A percentile compares a stretch with the other conserved stretches of the same genome.
phyloP scores from a whole-genome alignment of 2,888 invertebrate species.

The Cryptus armator region DNA sequence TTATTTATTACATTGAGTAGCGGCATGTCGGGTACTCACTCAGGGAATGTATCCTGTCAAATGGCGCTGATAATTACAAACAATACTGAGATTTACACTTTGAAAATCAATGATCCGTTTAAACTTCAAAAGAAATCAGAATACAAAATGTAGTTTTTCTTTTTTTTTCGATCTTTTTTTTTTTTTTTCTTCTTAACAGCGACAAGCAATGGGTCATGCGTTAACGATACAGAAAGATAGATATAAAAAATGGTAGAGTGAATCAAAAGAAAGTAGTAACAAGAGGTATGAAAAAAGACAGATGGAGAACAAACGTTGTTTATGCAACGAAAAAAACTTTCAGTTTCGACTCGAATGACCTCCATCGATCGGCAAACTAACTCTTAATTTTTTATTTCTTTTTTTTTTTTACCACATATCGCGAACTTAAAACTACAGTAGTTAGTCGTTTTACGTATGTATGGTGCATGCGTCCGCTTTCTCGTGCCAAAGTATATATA shows the following conservation, averaged over 20 bases:
- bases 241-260: constrained; percentile 2
- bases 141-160: constrained; percentile 71
- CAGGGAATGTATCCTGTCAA: constrained; percentile 85
- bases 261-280: constrained; percentile 30
- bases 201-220: constrained; percentile 81
- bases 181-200: constrained; percentile 69
- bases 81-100: constrained; percentile 85
- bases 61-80: constrained; percentile 85
- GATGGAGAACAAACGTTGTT: constrained; percentile 8
- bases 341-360: constrained; percentile 31
- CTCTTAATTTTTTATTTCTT: constrained; percentile 25
- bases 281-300: constrained; percentile 39
- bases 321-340: constrained; percentile 24
- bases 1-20: constrained; percentile 84
- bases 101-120: constrained; percentile 81
- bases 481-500: constrained; percentile 72
- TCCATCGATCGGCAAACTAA: constrained; percentile 44
- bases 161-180: constrained; percentile 40
- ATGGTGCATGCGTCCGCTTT: constrained; percentile 73
- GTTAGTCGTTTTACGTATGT: constrained; percentile 33
- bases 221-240: constrained; percentile 58
- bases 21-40: constrained; percentile 85
- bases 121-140: constrained; percentile 76
- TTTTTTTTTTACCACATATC: constrained; percentile 35
- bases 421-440: constrained; percentile 53